Percentiles rank a stretch among this genome's conserved stretches.
phyloP scores from a whole-genome alignment of 2,888 invertebrate species.

The Archaeoteleia sp. region DNA sequence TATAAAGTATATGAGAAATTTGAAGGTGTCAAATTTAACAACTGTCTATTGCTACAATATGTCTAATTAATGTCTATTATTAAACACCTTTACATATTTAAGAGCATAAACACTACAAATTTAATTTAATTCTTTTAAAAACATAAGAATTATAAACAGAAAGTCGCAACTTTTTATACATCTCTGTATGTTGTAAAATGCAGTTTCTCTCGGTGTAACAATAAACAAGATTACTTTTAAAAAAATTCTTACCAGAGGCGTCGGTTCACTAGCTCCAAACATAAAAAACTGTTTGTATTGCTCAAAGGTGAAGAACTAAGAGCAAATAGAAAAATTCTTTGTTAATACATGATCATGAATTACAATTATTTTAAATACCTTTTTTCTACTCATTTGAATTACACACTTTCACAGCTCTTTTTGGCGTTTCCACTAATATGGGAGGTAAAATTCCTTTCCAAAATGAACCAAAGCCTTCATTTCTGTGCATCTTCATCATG shows the following conservation, averaged over 20 bases:
- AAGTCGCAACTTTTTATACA: no score
- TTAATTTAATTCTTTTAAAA: no score
- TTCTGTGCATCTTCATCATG: slow-evolving; percentile 89
- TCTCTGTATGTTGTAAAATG: no score
- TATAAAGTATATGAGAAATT: no score
- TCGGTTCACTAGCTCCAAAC: slow-evolving; percentile 85
- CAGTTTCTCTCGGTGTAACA: no score
- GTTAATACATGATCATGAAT: slow-evolving; percentile 6
- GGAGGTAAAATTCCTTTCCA: slow-evolving; percentile 97
- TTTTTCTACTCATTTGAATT: no score
- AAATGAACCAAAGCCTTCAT: slow-evolving; percentile 89
- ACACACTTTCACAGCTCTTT: slow-evolving; percentile 89
- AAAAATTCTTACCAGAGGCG: slow-evolving; percentile 81
- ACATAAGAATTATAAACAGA: no score
- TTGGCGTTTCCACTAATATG: slow-evolving; percentile 95
- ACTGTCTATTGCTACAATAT: no score
- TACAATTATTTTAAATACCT: slow-evolving; percentile 7
- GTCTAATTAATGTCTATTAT: no score
- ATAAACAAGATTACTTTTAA: background rate
- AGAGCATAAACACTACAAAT: no score
- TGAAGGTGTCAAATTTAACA: no score
- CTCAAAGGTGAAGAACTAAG: slow-evolving; percentile 92
- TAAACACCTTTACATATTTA: no score
- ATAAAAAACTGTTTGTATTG: slow-evolving; percentile 91
- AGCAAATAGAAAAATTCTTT: slow-evolving; percentile 61